Conservation (phyloP, 2,797 vertebrate species). For the Discoglossus pictus region DNA sequence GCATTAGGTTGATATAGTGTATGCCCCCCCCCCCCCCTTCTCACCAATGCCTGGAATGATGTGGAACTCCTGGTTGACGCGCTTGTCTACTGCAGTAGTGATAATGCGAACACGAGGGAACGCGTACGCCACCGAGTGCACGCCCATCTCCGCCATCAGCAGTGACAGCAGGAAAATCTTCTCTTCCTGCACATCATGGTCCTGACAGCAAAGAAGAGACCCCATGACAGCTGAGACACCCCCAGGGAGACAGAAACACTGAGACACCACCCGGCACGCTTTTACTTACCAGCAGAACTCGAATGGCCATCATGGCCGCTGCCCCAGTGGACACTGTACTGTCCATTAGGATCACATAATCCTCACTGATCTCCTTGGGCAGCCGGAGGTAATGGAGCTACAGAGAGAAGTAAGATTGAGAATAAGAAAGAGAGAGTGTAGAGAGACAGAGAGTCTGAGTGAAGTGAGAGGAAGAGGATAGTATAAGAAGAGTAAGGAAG, state of each 20-base stretch:
- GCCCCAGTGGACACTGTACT: constrained; percentile 90
- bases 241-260: background rate
- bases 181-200: constrained; percentile 87
- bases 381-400: constrained; percentile 89
- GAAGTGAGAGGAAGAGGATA: too few relatives aligned
- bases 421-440: background rate
- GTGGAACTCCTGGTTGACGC: constrained; percentile 89
- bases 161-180: constrained; percentile 88
- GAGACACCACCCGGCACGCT: background rate
- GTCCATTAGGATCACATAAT: constrained; percentile 92
- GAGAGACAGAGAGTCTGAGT: background rate
- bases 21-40: constrained; percentile 35
- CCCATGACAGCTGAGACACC: too few relatives aligned
- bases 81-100: constrained; percentile 89
- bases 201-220: constrained; percentile 62
- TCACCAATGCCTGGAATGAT: constrained; percentile 91
- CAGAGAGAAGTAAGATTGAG: background rate
- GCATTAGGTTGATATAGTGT: too few relatives aligned
- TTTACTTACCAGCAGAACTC: constrained; percentile 82
- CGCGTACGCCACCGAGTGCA: constrained; percentile 89
- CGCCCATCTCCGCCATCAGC: constrained; percentile 90
- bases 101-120: constrained; percentile 88
- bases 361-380: constrained; percentile 88
- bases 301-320: constrained; percentile 86
- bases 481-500: background rate